phyloP scores from a whole-genome alignment of 2,888 invertebrate species.

The Ophraella communa region DNA sequence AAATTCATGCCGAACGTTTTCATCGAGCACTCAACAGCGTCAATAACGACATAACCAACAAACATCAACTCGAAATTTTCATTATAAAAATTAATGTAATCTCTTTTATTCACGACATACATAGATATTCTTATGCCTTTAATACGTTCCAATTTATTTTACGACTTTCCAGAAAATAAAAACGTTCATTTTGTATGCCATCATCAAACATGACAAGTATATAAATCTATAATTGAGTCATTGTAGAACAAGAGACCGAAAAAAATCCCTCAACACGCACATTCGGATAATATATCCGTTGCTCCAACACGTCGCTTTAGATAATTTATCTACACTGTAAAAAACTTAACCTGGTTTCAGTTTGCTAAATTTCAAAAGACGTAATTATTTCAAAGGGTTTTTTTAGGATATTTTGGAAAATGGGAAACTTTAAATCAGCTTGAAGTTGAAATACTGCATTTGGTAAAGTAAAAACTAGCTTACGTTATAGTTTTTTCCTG shows the following conservation, averaged over 20 bases:
- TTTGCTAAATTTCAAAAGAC: too few relatives aligned
- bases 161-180: slow-evolving; percentile 16
- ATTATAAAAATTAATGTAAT: background rate
- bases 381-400: too few relatives aligned
- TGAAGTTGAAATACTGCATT: too few relatives aligned
- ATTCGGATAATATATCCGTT: slow-evolving; percentile 6
- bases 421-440: too few relatives aligned
- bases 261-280: slow-evolving; percentile 47
- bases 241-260: slow-evolving; percentile 38
- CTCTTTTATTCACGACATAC: background rate
- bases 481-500: too few relatives aligned
- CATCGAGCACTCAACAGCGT: too few relatives aligned
- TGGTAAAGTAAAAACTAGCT: too few relatives aligned
- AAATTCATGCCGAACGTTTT: too few relatives aligned
- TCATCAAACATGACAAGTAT: slow-evolving; percentile 30
- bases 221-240: slow-evolving; percentile 45
- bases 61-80: background rate
- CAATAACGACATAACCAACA: too few relatives aligned
- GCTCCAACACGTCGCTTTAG: background rate
- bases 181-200: slow-evolving; percentile 16
- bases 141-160: slow-evolving; percentile 31
- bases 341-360: background rate
- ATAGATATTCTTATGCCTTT: background rate
- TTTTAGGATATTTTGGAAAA: too few relatives aligned
- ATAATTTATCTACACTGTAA: background rate